Base-by-base conservation (phyloP, 2,797 vertebrate genomes). In the Siniperca scherzeri region DNA sequence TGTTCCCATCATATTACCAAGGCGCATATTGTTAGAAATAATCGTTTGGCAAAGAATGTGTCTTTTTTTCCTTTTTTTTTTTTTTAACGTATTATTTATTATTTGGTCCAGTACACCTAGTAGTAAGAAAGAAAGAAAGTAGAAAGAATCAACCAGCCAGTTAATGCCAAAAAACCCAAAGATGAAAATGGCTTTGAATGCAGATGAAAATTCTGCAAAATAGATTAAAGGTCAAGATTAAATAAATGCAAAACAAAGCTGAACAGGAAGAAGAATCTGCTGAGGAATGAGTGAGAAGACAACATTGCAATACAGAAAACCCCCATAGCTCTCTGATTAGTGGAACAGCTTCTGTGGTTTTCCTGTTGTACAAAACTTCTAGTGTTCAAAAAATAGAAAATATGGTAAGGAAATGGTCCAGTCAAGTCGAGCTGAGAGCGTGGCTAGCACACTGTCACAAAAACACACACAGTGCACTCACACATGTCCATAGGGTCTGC, bases 281-380 rank as follows among this genome's bases (percentile, higher is more conserved):
- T 55, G 12, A 17, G 14, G 21, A 13, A 14, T 5, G 2, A 12
- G 27, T 42, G 4, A 60, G n/a, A 81, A 55, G 52, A 79, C 6
- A 44, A 56, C 44, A 16, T 21, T 14, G 27, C 21, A 60, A 69
- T 2, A 44, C 11, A 73, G 22, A 69, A 57, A 73, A 48, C 16
- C 4, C 68, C n/a, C 33, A 6, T 4, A 55, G 9, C 33, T 48
- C 48, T 65, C 13, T 22, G 70, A 64, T 60, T 46, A 48, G n/a
- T 7, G 4, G 2, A 78, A 72, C 4, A 0, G 12, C 17, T 17
- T 27, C 9, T 71, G 79, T 78, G 83, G 69, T 61, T 84, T 85
- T 85, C 73, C 70, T 80, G 62, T 3, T 52, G 7, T 55, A 22
- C 13, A 38, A 38, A 76, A 64, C 50, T 11, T 64, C 0, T n/a